Evolutionary conservation across 2,888 invertebrate genomes (phyloP), one percentile per base, ranked within the genome.

Genomic region (Acronicta alni): DNA sequence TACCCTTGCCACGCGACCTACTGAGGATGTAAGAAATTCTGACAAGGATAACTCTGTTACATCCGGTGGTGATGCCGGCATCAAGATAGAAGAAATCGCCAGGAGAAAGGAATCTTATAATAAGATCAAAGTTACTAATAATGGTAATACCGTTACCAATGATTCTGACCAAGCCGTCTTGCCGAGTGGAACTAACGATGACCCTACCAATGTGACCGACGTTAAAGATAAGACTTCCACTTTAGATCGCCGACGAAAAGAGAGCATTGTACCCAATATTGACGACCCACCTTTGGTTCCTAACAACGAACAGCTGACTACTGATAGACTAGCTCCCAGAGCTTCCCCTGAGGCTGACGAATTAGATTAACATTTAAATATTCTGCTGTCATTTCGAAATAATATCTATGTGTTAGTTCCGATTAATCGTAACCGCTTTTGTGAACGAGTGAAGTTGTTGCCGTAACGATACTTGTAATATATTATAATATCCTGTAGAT

Each of bases 211-310:
- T 53, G 72, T 57, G 30, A 75, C 67, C 47, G 78, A 64, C 62
- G 78, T 57, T 54, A 79, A 82, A 54, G 78, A 79, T 39, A 82
- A 85, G 65, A 80, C 84, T 41, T 82, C 87, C 0, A 88, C 87
- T 42, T 79, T 93, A 58, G 93, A 94, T 67, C 92, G 93, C 59
- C 85, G 93, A 91, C 90, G 93, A 79, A 86, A 76, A 53, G 77
- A 77, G 15, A 78, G 68, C 43, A 45, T 65, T 9, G 77, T 75
- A 3, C 18, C 69, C 17, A 77, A 77, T 39, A 81, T 82, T 48
- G 82, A 82, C 39, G 83, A 81, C 45, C 86, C 87, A 17, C 82
- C 87, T 30, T 61, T 84, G 41, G 57, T 75, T 17, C 30, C 71
- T 23, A 64, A 52, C 53, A 66, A 53, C 23, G 77, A 68, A 8